Evolutionary conservation across 2,113 vertebrate genomes (phyloP).

Genomic region (Anolis carolinensis): DNA sequence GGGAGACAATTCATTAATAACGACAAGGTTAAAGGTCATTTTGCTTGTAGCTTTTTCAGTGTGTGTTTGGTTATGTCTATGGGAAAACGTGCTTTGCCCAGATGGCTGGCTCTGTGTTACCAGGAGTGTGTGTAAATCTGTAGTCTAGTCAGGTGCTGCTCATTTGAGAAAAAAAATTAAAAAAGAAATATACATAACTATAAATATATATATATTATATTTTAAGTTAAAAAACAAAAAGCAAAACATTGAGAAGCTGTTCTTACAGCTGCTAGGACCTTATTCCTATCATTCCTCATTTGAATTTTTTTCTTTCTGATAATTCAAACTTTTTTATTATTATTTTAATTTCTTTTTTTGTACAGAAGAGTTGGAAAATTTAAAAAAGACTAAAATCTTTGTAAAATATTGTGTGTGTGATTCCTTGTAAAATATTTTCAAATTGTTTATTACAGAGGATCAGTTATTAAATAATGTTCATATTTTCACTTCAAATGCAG

Average conservation of each 20-base stretch:
- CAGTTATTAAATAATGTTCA: conserved; percentile 99
- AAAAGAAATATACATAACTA: conserved; percentile 80
- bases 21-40: conserved; percentile 77
- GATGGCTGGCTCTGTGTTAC: conserved; percentile 82
- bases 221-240: conserved; percentile 78
- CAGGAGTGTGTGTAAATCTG: conserved; percentile 92
- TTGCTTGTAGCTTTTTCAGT: conserved; percentile 84
- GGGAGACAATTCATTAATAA: conserved; percentile 71
- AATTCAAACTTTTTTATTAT: conserved; percentile 68
- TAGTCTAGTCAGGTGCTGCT: conserved; percentile 99
- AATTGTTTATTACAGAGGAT: conserved; percentile 99
- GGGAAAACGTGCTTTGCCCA: conserved; percentile 81
- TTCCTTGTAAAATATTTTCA: conserved; percentile 99
- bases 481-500: conserved; percentile 98
- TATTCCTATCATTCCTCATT: conserved; percentile 53
- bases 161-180: conserved; percentile 72
- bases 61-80: conserved; percentile 86
- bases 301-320: conserved; percentile 63
- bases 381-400: conserved; percentile 88
- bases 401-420: conserved; percentile 99
- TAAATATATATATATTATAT: conserved; percentile 77
- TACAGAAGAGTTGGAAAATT: conserved; percentile 85
- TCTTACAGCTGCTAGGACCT: conserved; percentile 61
- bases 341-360: conserved; percentile 84
- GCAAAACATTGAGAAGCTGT: conserved; percentile 54